phyloP scores from a whole-genome alignment of 2,888 invertebrate species.

The Microctonus hyperodae region DNA sequence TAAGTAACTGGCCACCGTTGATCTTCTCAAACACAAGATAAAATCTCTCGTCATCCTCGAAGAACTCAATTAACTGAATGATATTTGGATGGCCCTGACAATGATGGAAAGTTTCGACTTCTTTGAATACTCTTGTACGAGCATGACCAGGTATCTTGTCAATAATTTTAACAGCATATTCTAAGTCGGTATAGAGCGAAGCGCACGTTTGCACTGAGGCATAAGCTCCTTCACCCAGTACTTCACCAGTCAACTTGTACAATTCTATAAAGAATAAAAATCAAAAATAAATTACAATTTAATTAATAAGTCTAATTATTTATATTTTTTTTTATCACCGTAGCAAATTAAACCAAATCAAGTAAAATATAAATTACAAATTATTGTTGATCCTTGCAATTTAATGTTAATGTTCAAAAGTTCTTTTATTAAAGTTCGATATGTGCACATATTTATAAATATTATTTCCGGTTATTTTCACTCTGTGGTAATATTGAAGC shows the following conservation, averaged over 20 bases:
- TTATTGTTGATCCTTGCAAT: no score
- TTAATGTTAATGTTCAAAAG: no score
- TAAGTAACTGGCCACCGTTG: constrained; percentile 91
- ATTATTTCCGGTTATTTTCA: no score
- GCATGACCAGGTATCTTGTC: constrained; percentile 95
- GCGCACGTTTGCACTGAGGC: constrained; percentile 95
- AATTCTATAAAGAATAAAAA: constrained; percentile 72
- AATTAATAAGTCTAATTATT: neutral
- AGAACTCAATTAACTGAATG: constrained; percentile 96
- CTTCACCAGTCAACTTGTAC: constrained; percentile 93
- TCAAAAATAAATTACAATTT: neutral
- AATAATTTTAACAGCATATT: constrained; percentile 97
- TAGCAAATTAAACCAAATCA: no score
- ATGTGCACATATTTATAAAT: no score
- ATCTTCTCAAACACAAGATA: constrained; percentile 99
- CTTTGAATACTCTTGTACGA: constrained; percentile 93
- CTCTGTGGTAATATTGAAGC: no score
- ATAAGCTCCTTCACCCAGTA: constrained; percentile 96
- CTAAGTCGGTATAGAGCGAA: constrained; percentile 88
- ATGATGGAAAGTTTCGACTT: constrained; percentile 98
- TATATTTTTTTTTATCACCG: no score
- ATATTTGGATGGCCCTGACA: constrained; percentile 98
- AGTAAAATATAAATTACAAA: no score
- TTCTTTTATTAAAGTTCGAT: no score
- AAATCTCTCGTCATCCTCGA: constrained; percentile 96